phyloP scores from a whole-genome alignment of 2,113 vertebrate species.

The Gymnogyps californianus region DNA sequence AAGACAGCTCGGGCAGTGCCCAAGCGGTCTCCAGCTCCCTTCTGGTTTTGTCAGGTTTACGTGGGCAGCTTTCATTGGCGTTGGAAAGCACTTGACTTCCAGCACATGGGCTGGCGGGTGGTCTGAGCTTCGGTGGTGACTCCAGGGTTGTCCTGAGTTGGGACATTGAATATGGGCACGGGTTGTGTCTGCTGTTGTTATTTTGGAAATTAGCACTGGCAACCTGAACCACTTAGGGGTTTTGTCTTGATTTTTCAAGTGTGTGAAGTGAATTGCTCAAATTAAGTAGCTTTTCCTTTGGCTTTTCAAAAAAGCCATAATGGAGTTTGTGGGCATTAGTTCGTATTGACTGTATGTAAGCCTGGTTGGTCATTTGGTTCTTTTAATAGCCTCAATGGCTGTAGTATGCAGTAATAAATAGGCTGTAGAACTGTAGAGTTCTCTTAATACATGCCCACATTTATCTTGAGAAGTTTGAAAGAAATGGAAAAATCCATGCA shows the following conservation, averaged over 20 bases:
- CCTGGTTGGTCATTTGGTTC: background rate
- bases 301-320: background rate
- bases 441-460: background rate
- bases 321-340: background rate
- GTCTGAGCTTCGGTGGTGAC: background rate
- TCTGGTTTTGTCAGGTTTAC: background rate
- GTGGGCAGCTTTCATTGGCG: background rate
- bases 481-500: background rate
- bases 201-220: background rate
- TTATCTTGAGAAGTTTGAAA: background rate
- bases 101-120: background rate
- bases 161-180: too few species aligned
- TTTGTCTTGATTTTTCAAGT: background rate
- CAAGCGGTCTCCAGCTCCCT: background rate
- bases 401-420: background rate
- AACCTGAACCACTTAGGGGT: background rate
- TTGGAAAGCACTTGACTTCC: background rate
- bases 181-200: background rate
- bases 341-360: background rate
- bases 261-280: background rate
- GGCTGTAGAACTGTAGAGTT: background rate
- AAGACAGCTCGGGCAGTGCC: background rate
- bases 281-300: background rate
- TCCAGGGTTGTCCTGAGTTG: rapidly evolving
- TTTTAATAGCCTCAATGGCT: background rate